These are phyloP conservation scores for Hippocampus abdominalis DNA, from an alignment of 2,113 vertebrate species.

Conservation along the genomic window DNA sequence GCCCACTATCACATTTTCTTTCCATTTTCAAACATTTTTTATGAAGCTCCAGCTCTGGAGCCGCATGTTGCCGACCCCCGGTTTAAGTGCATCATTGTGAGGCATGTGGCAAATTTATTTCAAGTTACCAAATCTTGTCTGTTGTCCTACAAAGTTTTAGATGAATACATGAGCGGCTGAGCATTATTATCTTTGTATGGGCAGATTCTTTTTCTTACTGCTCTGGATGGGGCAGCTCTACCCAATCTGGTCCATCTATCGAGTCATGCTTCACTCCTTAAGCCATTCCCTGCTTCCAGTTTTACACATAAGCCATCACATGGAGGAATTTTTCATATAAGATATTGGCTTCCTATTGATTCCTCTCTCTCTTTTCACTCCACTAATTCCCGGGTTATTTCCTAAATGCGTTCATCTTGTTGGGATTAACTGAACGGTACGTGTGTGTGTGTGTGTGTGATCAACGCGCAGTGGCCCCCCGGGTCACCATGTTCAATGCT, in stretches of 20 bases:
- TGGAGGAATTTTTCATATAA: slow-evolving; percentile 70
- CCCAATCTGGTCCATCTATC: not conserved
- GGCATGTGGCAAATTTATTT: not conserved
- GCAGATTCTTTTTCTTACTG: not conserved
- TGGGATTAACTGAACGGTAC: slow-evolving; percentile 59
- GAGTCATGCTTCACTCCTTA: not conserved
- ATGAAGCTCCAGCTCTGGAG: no score
- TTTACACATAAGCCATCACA: slow-evolving; percentile 48
- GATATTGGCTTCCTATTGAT: slow-evolving; percentile 73
- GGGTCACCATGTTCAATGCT: slow-evolving; percentile 68
- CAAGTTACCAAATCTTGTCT: no score
- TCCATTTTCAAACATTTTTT: no score
- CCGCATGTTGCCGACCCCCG: no score
- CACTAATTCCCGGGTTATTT: slow-evolving; percentile 74
- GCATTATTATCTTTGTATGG: not conserved
- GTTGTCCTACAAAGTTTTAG: not conserved
- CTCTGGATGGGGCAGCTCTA: not conserved
- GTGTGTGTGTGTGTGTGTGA: slow-evolving; percentile 32
- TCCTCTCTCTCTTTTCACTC: slow-evolving; percentile 52
- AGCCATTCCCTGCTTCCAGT: not conserved
- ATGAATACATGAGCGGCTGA: not conserved
- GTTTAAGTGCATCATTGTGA: no score
- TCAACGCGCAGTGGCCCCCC: slow-evolving; percentile 45
- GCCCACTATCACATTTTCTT: no score
- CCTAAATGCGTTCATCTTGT: slow-evolving; percentile 66